Base-by-base conservation (phyloP, 2,113 vertebrate genomes). In the Ictalurus furcatus region DNA sequence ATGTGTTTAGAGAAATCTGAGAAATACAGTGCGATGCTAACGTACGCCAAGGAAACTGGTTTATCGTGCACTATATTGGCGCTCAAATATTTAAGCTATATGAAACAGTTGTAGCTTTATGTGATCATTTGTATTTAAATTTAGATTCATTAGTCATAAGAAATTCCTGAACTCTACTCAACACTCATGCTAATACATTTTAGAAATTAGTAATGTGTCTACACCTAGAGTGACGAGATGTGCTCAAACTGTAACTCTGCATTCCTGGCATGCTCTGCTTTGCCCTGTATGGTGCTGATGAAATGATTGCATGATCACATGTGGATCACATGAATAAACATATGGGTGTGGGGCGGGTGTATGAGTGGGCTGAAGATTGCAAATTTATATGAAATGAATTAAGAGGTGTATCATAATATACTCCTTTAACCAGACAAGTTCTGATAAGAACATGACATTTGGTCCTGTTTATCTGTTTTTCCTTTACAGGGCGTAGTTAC, bases 11-110 rank as follows among this genome's bases (percentile, higher is more conserved):
- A 58, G 9, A 30, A 14, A 11, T 59, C 25, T 37, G 85, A 78
- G 85, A 87, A 30, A 80, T 67, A 80, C 59, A 87, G 40, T 87
- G 44, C 56, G 85, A 85, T 71, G 65, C n/a, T 85, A 73, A 71
- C 13, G 48, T 34, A 48, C 21, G 2, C 65, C 4, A 3, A 34
- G n/a, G n/a, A 73, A 34, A 21, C 63, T 25, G 67, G 12, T 56
- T 85, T 58, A 71, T 9, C 19, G 9, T 28, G 56, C 14, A 59
- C 52, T 44, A 25, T 59, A 54, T 59, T 11, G 23, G 12, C 40
- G 23, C 21, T 40, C 37, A 44, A 7, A 44, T 61, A 44, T 40
- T 87, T 78, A 59, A 40, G 14, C 17, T 44, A 30, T 61, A 13
- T 21, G 25, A 30, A 30, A 54, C 13, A 14, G 25, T 34, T 61